Base-by-base conservation (phyloP, 2,888 invertebrate genomes). In the Sipha maydis region DNA sequence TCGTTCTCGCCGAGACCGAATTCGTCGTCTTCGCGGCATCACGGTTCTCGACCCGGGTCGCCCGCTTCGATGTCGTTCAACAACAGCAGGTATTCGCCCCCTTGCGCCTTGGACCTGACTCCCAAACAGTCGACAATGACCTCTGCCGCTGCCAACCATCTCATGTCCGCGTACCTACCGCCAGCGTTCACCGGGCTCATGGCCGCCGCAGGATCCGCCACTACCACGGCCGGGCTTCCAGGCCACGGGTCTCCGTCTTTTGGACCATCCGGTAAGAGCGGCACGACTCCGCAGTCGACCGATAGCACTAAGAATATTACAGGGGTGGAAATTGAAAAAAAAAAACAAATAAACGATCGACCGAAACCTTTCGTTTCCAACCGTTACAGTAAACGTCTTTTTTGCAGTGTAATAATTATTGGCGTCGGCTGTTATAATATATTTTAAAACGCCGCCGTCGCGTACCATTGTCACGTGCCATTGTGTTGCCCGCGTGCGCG, bases 181-280 rank as follows among this genome's bases (percentile, higher is more conserved):
- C 89, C 90, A 9, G 75, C 88, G 19, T 89, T 89, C 14, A 61
- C 85, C 9, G 86, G 88, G 0, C 89, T 83, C 54, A 89, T 85
- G 69, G 76, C 89, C 34, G 76, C 89, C 34, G 76, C 89, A 28
- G 71, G 89, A 78, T 73, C 91, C 90, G 69, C 90, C 90, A 28
- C 90, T 89, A 73, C 89, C 90, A 28, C 90, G 25, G n/a, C 89
- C 88, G 69, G 80, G 77, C 61, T 90, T 86, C 34, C 75, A 1
- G 67, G 80, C 25, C 88, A 88, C 82, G 80, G 80, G 28, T 48
- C 48, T 11, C 48, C 88, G 9, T 88, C 88, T 14, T 88, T 76
- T 41, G 88, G 88, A 38, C 88, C 61, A 28, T 80, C 88, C 75
- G 67, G 88, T 88, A 76, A 82, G 82, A 61, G 25, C 48, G n/a